Evolutionary conservation across 1,140 invertebrate species (phyloP), one percentile per base, ranked within the genome.

Genomic region (Eriosoma lanigerum): DNA sequence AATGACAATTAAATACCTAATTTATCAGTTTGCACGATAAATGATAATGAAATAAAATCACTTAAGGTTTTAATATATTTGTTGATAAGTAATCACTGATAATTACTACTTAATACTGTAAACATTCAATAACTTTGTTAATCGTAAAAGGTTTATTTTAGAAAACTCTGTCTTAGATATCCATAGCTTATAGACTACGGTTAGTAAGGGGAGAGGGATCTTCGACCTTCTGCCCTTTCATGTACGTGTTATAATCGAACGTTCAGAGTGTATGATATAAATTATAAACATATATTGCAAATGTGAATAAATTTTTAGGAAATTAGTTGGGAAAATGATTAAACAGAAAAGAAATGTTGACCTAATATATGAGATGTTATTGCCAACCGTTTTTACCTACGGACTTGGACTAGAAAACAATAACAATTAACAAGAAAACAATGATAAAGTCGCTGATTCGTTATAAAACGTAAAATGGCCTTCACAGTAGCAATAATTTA

Each of bases 401-500:
- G n/a, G 64, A 17, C 44, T 68, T 46, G n/a, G 44, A 24, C 19
- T 26, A 15, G 3, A 70, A 50, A 70, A 70, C 21, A 48, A 70
- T 70, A 70, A 70, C 46, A 50, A 70, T 44, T 62, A 26, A 70
- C 48, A 46, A 6, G 29, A 48, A 76, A 76, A 76, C 73, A 60
- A 60, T 56, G 29, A 54, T 12, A 46, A 76, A 76, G 50, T 9
- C 21, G 54, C 54, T 60, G 54, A 76, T 52, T 44, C 46, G 66
- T 70, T 21, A 19, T 38, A 44, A 68, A 5, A 46, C 38, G 5
- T n/a, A n/a, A n/a, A n/a, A 5, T 21, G 38, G 54, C 73, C 73
- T 76, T 76, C 73, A 5, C 68, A 32, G 21, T 15, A 60, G 21
- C 21, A 76, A 76, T 76, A 58, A 75, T 75, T 75, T 58, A 54